Evolutionary conservation across 2,888 invertebrate genomes (phyloP), one percentile per base, ranked within the genome.

Genomic region (Ochropleura leucogaster): DNA sequence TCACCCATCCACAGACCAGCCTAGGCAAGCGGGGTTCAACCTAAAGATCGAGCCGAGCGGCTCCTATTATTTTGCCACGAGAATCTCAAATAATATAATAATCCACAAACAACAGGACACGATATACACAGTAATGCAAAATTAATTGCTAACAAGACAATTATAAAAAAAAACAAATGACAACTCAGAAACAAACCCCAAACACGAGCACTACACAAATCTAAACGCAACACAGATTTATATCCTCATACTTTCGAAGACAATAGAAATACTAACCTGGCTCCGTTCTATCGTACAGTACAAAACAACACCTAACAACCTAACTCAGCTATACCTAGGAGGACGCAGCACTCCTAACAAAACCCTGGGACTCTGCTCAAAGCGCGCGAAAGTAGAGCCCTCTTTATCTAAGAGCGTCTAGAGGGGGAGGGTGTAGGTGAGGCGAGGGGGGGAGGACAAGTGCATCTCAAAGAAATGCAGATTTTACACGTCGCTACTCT

Each of bases 381-480:
- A 96, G 96, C 95, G 92, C 91, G 94, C 94, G 94, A 95, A 95
- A 95, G 94, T 94, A 93, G 95, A 95, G 93, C 95, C 95, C 96
- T 94, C 95, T 95, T 94, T 94, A 95, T 95, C 95, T 93, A 89
- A 95, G 95, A 94, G 94, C 93, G 93, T 91, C 89, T 90, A 89
- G 90, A 89, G 88, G 84, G 80, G 82, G 90, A 90, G 92, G 79
- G 74, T 83, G 89, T 44, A 62, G 62, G 62, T 44, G 62, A 44
- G 62, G 62, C 6, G 44, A 3, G n/a, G 12, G 60, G 82, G 78
- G 86, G 90, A 90, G 91, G 92, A 95, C 96, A 96, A 96, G 96
- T 96, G 96, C 96, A 96, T 96, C 96, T 96, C 96, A 96, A 96
- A 96, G 96, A 96, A 96, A 96, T 96, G 96, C 96, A 96, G 96